Base-by-base conservation (phyloP, 2,888 invertebrate species). In the Tinea trinotella region DNA sequence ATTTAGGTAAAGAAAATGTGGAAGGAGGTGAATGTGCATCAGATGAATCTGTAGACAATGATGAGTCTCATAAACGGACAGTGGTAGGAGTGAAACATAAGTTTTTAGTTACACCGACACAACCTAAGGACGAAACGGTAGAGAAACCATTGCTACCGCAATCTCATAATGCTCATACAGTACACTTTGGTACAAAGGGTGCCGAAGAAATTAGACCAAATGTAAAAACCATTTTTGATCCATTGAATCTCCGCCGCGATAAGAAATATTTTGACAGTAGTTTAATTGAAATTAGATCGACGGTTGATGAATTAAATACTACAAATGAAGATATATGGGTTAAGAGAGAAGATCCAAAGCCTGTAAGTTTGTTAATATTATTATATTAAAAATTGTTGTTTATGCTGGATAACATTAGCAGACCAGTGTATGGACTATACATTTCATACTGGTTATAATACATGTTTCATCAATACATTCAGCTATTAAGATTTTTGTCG, bases 231-330 rank as follows among this genome's bases (percentile, higher is more conserved):
- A 77, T 92, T 56, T 91, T 92, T 71, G 74, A 88, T 65, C 74
- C 71, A 56, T 72, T 76, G 71, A 81, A 78, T 74, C 81, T 83
- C 65, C 94, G 94, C 74, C 87, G 91, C 59, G 93, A 94, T 75
- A 92, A 92, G 67, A 87, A 91, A 59, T 95, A 93, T 84, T 94
- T 94, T 69, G 94, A 94, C 76, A 91, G 91, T 61, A 93, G 93
- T 59, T 83, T 94, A 60, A 91, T 94, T 63, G 93, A 93, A 76
- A 93, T 94, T 76, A 92, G 93, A 69, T 91, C 91, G 61, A 89
- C 88, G 55, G 91, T 91, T n/a, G 90, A 90, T 58, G 90, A 88
- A 61, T 77, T 79, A 54, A 80, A 88, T 40, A 88, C 90, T 91
- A 46, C 90, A 90, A 62, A 72, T 1, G 92, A 92, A 65, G 92